Conservation (phyloP, 2,797 vertebrate genomes). For the Momotus momota region DNA sequence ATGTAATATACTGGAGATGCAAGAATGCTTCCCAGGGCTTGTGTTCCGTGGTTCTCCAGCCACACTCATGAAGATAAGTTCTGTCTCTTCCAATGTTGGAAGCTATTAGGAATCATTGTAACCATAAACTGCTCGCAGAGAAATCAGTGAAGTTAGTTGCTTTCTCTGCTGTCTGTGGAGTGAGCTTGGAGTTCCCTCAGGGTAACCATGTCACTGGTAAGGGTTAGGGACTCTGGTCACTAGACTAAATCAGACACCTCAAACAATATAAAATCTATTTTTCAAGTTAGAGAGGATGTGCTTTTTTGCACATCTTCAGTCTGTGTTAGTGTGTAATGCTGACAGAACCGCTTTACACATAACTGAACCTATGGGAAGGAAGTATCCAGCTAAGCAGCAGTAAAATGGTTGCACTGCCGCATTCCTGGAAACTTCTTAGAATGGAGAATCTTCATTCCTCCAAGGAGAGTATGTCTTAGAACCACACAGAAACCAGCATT, state of each 20-base stretch:
- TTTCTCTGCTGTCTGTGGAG: background rate
- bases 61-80: background rate
- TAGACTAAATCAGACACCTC: background rate
- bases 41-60: background rate
- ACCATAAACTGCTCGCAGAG: background rate
- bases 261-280: background rate
- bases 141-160: background rate
- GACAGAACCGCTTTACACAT: background rate
- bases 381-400: background rate
- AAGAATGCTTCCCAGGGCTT: background rate
- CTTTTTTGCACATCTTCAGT: background rate
- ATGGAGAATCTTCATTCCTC: background rate
- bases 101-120: background rate
- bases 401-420: background rate
- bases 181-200: background rate
- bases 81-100: background rate
- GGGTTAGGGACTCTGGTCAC: background rate
- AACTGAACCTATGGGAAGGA: background rate
- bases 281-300: background rate
- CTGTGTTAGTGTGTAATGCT: background rate
- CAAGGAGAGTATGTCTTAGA: background rate
- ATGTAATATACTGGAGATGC: background rate
- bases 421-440: background rate
- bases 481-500: background rate
- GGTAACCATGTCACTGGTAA: background rate